A percentile compares a stretch with the other conserved stretches of the same genome.
Conservation (phyloP, 2,888 invertebrate genomes). For the Drosophila yooni region DNA sequence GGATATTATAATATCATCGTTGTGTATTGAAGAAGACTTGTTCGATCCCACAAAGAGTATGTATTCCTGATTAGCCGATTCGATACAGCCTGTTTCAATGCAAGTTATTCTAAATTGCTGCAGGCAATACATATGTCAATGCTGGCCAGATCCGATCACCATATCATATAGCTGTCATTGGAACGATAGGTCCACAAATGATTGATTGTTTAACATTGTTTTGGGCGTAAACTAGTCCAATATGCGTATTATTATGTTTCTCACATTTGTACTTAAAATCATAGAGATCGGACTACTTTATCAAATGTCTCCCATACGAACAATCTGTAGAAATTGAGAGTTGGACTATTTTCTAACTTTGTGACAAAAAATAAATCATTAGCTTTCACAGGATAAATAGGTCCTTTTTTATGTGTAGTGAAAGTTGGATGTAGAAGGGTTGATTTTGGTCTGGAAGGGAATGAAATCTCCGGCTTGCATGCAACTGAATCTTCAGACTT, state of each 20-base stretch:
- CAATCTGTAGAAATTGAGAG: neutral
- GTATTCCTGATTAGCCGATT: neutral
- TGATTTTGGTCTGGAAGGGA: neutral
- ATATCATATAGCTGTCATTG: neutral
- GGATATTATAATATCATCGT: neutral
- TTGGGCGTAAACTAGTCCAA: neutral
- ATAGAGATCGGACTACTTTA: neutral
- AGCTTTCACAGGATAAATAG: neutral
- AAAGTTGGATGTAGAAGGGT: neutral
- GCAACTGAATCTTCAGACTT: neutral
- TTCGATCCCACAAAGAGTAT: too few species aligned
- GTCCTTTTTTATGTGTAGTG: neutral
- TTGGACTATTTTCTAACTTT: neutral
- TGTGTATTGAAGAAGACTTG: neutral
- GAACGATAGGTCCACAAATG: neutral
- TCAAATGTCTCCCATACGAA: neutral
- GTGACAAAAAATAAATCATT: neutral
- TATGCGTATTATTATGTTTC: neutral
- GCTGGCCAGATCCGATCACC: neutral
- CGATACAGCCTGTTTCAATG: neutral
- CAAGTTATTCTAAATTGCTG: neutral
- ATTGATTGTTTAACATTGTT: neutral
- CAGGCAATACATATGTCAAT: neutral
- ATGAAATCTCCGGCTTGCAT: neutral
- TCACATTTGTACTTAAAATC: neutral